Base-by-base conservation (phyloP, 2,113 vertebrate genomes). In the Siniperca chuatsi region DNA sequence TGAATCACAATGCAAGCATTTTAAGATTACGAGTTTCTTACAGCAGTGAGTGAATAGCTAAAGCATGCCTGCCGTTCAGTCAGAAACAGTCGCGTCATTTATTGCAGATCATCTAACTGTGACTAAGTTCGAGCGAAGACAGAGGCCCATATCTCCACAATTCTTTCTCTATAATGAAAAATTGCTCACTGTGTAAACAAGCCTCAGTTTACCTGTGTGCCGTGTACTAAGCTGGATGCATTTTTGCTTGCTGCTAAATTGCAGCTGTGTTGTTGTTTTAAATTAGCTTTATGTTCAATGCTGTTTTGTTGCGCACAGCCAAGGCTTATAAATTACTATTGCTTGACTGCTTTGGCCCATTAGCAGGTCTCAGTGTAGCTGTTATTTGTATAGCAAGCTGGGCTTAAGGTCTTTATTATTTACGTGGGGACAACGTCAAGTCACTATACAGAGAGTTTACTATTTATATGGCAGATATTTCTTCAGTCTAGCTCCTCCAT, bases 351-450 rank as follows among this genome's bases (percentile, higher is more conserved):
- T 75, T 65, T 77, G 42, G 78, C 61, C 74, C 66, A 69, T 85
- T 65, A 83, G 52, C 15, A 84, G 37, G 55, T 85, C 69, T 85
- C 50, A 40, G 64, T 42, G 21, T 81, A 54, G 76, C 78, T 86
- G 65, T 85, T 89, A 68, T 81, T 85, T 82, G 50, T 77, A 70
- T 54, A 87, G 62, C 62, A 48, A 67, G 52, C 75, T 67, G 52
- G 50, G 75, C 54, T 80, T 72, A 75, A 84, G 52, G 87, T 85
- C 57, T 86, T 82, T 81, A 83, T 81, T 72, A 78, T 80, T 84
- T 82, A 69, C 20, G 23, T 42, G 20, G 82, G 46, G 80, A 79
- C 62, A 62, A 69, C 65, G 35, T 75, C 44, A 52, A 54, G 50
- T 84, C 64, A 55, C 57, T 0, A 25, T 54, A 21, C 35, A 87